Evolutionary conservation across 2,888 invertebrate genomes (phyloP).

Genomic region (Cerastis leucographa): DNA sequence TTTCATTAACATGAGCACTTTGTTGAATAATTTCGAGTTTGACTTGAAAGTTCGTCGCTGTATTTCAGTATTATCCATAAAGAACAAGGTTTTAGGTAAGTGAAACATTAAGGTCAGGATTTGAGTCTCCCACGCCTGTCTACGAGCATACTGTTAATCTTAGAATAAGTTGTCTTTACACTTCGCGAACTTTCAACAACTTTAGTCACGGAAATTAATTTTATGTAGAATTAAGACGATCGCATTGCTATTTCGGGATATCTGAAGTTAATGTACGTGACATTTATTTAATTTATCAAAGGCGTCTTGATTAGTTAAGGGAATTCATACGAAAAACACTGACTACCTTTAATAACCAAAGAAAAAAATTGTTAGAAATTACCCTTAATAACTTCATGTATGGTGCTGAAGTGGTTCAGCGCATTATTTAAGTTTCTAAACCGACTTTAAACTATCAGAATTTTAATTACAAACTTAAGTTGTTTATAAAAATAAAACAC

Average conservation of each 20-base stretch:
- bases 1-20: constrained; percentile 56
- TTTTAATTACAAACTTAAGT: neutral
- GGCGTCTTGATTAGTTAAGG: neutral
- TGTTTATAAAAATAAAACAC: neutral
- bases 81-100: constrained; percentile 51
- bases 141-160: constrained; percentile 39
- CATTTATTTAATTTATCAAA: constrained; percentile 16
- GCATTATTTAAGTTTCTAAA: neutral
- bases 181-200: constrained; percentile 31
- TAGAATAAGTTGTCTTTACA: constrained; percentile 48
- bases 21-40: constrained; percentile 54
- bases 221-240: constrained; percentile 31
- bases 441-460: neutral
- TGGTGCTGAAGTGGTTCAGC: neutral
- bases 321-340: neutral
- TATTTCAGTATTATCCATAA: constrained; percentile 49
- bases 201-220: constrained; percentile 40
- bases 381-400: neutral
- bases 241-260: constrained; percentile 18
- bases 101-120: constrained; percentile 53
- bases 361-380: neutral
- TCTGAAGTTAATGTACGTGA: constrained; percentile 29
- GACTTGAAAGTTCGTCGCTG: constrained; percentile 46
- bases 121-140: constrained; percentile 44
- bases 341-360: neutral